Base-by-base conservation (phyloP, 2,888 invertebrate genomes). In the Perdita meconis region DNA sequence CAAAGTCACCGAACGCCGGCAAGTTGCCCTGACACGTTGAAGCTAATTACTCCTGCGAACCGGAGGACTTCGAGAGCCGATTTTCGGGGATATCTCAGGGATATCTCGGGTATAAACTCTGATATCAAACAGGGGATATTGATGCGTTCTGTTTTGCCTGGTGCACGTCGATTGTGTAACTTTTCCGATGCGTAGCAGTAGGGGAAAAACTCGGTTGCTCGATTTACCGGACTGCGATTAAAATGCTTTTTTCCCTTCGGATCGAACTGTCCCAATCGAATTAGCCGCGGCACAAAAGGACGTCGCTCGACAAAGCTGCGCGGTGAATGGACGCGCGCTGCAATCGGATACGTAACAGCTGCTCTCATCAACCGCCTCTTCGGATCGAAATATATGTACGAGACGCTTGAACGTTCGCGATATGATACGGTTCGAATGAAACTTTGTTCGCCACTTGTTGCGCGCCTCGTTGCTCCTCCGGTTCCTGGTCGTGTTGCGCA, bases 371-470 rank as follows among this genome's bases (percentile, higher is more conserved):
- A 47, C 56, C 60, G 66, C 30, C 66, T 66, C 70, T 71, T 71
- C 66, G 56, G 65, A 19, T 50, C 40, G 22, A 56, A 57, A 56
- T 57, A 57, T 24, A 36, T 22, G 53, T 26, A 40, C 36, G 63
- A 6, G 16, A 53, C 36, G 53, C 34, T 50, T 40, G 55, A 60
- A 55, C 16, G 59, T 38, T 59, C 53, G n/a, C 38, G 53, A 38
- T 26, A 26, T 24, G 38, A 36, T 51, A 38, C 26, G 16, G 34
- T 36, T 50, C 65, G 60, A 73, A 75, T 36, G 75, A 73, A 75
- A 75, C 73, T 75, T 75, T 75, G 65, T 75, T 75, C 75, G 65
- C 73, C 75, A 75, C 75, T 75, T 75, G 75, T 75, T 75, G 75
- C 75, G 60, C 73, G 40, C 22, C 53, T 66, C 71, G 44, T 75